Evolutionary conservation across 2,888 invertebrate species (phyloP), one percentile per base, ranked within the genome.

Genomic region (Hedya salicella): DNA sequence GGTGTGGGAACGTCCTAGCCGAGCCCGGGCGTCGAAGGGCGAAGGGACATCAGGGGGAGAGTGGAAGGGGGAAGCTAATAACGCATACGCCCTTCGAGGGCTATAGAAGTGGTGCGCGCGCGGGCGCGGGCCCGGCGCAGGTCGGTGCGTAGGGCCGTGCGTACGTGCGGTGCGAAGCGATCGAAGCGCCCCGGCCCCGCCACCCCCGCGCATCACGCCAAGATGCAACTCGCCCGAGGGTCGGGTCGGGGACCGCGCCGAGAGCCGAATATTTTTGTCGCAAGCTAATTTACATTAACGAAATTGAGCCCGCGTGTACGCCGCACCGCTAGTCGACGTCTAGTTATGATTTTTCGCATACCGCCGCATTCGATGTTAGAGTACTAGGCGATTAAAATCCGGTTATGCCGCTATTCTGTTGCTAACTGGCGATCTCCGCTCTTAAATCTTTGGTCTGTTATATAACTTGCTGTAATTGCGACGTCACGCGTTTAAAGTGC

Each of bases 61-160:
- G 81, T 83, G 80, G 81, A 74, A 74, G 73, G 73, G 73, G 75
- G 81, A 75, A 76, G 81, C 83, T 86, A 86, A 88, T 89, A 88
- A 88, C 85, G 88, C 86, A 85, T 85, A 85, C 87, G 80, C 87
- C 87, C 88, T 89, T 85, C 79, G 81, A 73, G 78, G 81, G 72
- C 76, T 71, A 87, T 83, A 85, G 82, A 79, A 82, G 81, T 77
- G 78, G 73, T 76, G 79, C 86, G 87, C 88, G 86, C 87, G 89
- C 88, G 84, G 86, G 83, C 83, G 82, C 82, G 81, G 81, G 77
- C 78, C 61, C 71, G 68, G 69, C 72, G 69, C 63, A 78, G 79
- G 80, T 83, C 77, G 76, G 71, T 83, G 81, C 81, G 84, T 82
- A 73, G 77, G 86, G 87, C 78, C 77, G 75, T 81, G 87, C 85